Conservation (phyloP, 2,888 invertebrate species). For the Cactoblastis cactorum region DNA sequence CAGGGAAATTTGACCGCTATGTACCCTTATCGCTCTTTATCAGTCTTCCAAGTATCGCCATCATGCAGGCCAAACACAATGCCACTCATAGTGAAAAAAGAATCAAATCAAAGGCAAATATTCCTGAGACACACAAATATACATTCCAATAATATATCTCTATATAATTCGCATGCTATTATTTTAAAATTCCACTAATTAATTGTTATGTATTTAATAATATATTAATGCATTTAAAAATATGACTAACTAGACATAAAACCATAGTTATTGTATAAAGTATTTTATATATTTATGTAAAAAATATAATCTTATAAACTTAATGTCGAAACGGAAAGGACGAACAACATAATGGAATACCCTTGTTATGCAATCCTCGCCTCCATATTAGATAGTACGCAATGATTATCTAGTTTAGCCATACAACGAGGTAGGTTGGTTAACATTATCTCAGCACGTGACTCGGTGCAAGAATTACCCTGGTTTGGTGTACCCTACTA, state of each 20-base stretch:
- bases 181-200: too few species aligned
- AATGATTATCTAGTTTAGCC: slow-evolving; percentile 25
- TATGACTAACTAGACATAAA: too few species aligned
- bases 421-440: slow-evolving; percentile 26
- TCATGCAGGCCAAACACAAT: slow-evolving; percentile 25
- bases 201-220: too few species aligned
- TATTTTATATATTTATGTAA: too few species aligned
- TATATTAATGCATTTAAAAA: too few species aligned
- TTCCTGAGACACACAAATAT: too few species aligned
- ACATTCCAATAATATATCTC: too few species aligned
- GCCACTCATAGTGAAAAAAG: slow-evolving; percentile 15
- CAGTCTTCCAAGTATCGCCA: slow-evolving; percentile 28
- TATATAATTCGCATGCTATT: too few species aligned
- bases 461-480: slow-evolving; percentile 29
- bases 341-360: neutral
- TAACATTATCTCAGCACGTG: slow-evolving; percentile 36
- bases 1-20: neutral
- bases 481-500: slow-evolving; percentile 17
- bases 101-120: neutral
- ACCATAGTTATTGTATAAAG: too few species aligned
- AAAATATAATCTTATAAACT: too few species aligned
- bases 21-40: slow-evolving; percentile 34
- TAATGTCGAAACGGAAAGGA: too few species aligned
- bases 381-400: slow-evolving; percentile 1
- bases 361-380: neutral